Evolutionary conservation across 2,797 vertebrate genomes (phyloP).

Genomic region (Selene dorsalis): DNA sequence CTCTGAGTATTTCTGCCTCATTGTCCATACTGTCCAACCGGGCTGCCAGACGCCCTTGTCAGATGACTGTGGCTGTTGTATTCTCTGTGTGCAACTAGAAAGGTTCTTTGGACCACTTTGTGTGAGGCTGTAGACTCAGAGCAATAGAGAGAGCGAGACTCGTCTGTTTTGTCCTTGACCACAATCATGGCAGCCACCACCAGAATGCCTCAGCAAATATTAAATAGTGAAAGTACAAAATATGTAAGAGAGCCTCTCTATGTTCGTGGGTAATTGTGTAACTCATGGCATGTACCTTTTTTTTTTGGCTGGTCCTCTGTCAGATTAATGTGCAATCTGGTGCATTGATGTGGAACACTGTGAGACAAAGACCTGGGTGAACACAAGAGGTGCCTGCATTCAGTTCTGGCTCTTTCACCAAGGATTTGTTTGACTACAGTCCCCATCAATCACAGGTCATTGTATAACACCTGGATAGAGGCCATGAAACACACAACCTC

Average conservation of each 20-base stretch:
- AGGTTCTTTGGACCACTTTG: constrained; percentile 39
- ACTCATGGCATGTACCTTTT: constrained; percentile 28
- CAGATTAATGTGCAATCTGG: constrained; percentile 59
- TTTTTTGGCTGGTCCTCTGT: constrained; percentile 31
- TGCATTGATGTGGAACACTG: constrained; percentile 53
- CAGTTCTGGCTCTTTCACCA: constrained; percentile 55
- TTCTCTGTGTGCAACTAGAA: constrained; percentile 33
- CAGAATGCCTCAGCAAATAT: constrained; percentile 65
- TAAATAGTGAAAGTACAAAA: constrained; percentile 48
- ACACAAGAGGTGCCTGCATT: constrained; percentile 42
- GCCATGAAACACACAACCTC: constrained; percentile 44
- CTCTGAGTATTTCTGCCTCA: constrained; percentile 65
- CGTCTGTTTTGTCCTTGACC: constrained; percentile 64
- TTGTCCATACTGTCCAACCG: constrained; percentile 57
- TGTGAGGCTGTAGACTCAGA: constrained; percentile 37
- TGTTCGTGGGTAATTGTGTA: constrained; percentile 46
- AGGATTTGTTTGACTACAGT: constrained; percentile 70
- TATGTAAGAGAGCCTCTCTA: constrained; percentile 44
- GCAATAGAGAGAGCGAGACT: constrained; percentile 14
- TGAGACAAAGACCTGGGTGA: constrained; percentile 51
- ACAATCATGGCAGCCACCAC: constrained; percentile 36
- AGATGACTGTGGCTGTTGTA: constrained; percentile 53
- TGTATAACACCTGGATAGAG: constrained; percentile 53
- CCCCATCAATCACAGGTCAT: constrained; percentile 75
- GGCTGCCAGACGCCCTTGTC: constrained; percentile 51